phyloP scores from a whole-genome alignment of 2,888 invertebrate genomes.

The Lochmaea capreae region DNA sequence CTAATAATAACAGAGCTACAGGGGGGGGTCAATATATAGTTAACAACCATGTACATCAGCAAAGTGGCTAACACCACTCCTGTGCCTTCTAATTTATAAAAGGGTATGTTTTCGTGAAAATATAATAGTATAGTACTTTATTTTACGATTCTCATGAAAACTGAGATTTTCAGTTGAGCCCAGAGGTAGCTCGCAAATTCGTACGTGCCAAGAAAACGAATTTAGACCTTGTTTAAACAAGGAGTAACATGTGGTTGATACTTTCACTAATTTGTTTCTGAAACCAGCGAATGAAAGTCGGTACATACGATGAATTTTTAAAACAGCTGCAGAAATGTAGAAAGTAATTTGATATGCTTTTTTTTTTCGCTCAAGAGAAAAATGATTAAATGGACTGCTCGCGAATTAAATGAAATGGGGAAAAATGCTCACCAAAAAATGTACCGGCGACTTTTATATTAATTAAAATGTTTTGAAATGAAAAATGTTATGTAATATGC shows the following conservation, averaged over 20 bases:
- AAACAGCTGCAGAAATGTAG: neutral
- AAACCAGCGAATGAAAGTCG: neutral
- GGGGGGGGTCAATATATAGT: too few relatives aligned
- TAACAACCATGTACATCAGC: too few relatives aligned
- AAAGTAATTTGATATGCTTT: too few relatives aligned
- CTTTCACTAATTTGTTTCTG: neutral
- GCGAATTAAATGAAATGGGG: too few relatives aligned
- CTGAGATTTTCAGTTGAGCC: slow-evolving; percentile 47
- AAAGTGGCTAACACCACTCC: neutral
- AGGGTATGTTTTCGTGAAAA: slow-evolving; percentile 30
- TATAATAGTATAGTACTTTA: slow-evolving; percentile 43
- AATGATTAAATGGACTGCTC: too few relatives aligned
- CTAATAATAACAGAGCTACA: too few relatives aligned
- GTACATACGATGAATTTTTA: slow-evolving; percentile 2
- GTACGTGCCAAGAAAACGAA: slow-evolving; percentile 54
- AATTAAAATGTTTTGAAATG: too few relatives aligned
- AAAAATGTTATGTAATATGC: neutral
- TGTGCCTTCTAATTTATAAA: slow-evolving; percentile 33
- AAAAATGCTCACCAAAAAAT: too few relatives aligned
- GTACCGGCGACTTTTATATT: too few relatives aligned
- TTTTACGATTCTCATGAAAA: slow-evolving; percentile 54
- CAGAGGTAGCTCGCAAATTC: slow-evolving; percentile 46
- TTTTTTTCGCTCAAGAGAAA: too few relatives aligned
- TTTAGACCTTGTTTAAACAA: slow-evolving; percentile 45
- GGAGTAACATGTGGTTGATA: slow-evolving; percentile 52